Base-by-base conservation (phyloP, 1,140 invertebrate species). In the Stegodyphus dumicola region DNA sequence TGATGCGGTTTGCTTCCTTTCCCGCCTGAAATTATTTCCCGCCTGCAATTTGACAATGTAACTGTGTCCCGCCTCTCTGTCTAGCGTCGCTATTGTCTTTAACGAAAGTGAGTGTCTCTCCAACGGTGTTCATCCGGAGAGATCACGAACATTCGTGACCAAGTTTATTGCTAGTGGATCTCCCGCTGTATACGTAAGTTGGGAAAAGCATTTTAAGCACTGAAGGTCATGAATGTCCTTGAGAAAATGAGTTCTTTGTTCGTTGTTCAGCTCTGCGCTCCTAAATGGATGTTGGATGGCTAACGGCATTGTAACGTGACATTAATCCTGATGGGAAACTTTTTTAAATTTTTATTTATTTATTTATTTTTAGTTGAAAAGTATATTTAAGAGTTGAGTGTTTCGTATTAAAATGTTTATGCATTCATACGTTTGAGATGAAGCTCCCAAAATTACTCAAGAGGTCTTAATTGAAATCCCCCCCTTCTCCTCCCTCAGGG, bases 131-230 rank as follows among this genome's bases (percentile, higher is more conserved):
- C 75, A 64, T n/a, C 48, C 76, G 13, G 52, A 33, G 49, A 51
- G 10, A 77, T 65, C 77, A 78, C 65, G 77, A 78, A 67, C 52
- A 7, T 78, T 69, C 77, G 77, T 78, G 77, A 78, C 77, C 52
- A 48, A 54, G 77, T 78, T 69, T 52, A 78, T 78, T 78, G 77
- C 65, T 67, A 69, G 77, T 69, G 49, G 11, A 78, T 69, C 48
- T 67, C 65, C 65, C 33, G 33, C 33, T 67, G 65, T 7, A 67
- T 6, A 67, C 65, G 65, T 67, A 67, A 67, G 10, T 18, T 67
- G 17, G 17, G 56, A 54, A 78, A 78, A 56, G 77, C 5, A 67
- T 17, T 54, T 33, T 67, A 67, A 67, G n/a, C 6, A 67, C 65
- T 17, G 65, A 67, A 67, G 17, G 65, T 51, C 77, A 69, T 33